These are phyloP conservation scores for Machimus atricapillus DNA, from an alignment of 2,888 invertebrate genomes.

Conservation along the genomic window DNA sequence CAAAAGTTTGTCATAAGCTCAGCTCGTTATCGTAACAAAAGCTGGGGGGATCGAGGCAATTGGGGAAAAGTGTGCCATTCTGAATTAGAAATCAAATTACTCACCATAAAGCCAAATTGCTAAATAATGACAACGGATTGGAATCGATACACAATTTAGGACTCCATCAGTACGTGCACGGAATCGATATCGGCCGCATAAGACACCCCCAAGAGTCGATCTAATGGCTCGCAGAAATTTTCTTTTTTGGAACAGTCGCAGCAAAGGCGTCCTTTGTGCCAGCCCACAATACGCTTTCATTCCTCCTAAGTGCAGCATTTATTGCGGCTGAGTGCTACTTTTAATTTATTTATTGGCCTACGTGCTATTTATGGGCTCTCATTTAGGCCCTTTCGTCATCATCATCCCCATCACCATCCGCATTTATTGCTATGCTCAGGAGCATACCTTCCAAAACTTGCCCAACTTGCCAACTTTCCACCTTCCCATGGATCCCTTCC, in stretches of 20 bases:
- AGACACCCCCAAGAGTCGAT: neutral
- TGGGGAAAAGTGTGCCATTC: constrained; percentile 36
- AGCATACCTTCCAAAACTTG: neutral
- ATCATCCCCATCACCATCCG: constrained; percentile 9
- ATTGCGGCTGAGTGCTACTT: constrained; percentile 28
- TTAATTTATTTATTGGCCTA: constrained; percentile 35
- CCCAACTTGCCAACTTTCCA: neutral
- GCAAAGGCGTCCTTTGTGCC: neutral
- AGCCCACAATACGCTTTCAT: constrained; percentile 11
- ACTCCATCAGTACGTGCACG: constrained; percentile 47
- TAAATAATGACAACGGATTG: constrained; percentile 27
- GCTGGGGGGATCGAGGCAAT: neutral
- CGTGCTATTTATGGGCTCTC: constrained; percentile 24
- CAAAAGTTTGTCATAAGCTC: constrained; percentile 33
- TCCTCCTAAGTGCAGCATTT: constrained; percentile 30
- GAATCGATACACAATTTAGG: constrained; percentile 39
- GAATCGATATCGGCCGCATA: constrained; percentile 33
- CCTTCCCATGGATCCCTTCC: neutral
- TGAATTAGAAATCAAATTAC: constrained; percentile 47
- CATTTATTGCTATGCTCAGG: neutral
- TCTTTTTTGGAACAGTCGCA: neutral
- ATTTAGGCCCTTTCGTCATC: constrained; percentile 18
- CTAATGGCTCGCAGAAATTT: neutral
- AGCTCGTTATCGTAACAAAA: constrained; percentile 9
- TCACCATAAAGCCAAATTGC: constrained; percentile 42